Evolutionary conservation across 2,113 vertebrate genomes (phyloP).

Genomic region (Cottus gobio): DNA sequence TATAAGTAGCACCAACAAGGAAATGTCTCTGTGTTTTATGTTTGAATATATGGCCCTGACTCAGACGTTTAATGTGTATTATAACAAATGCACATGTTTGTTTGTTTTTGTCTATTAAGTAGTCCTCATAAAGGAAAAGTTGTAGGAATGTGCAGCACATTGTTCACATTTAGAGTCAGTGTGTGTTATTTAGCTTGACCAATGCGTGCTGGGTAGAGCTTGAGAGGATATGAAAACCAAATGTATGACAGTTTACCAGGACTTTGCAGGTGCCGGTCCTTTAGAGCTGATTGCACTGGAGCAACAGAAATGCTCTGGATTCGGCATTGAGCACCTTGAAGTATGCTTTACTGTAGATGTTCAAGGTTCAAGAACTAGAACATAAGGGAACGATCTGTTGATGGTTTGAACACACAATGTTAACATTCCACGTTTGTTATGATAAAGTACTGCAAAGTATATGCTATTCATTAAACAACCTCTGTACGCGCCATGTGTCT

Average conservation of each 20-base stretch:
- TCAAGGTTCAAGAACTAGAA: not conserved
- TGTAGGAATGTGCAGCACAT: not conserved
- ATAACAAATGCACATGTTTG: not conserved
- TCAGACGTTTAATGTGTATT: not conserved
- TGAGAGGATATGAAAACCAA: slow-evolving; percentile 59
- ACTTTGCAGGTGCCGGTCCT: not conserved
- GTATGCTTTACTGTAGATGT: not conserved
- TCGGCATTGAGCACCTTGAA: not conserved
- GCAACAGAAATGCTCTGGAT: no score
- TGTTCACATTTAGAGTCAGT: slow-evolving; percentile 18
- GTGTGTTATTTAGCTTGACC: slow-evolving; percentile 38
- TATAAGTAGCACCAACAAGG: not conserved
- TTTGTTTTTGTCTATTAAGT: not conserved
- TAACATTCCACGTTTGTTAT: slow-evolving; percentile 37
- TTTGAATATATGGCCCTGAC: not conserved
- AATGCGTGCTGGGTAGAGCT: slow-evolving; percentile 10
- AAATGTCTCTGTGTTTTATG: slow-evolving; percentile 1
- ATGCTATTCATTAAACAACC: slow-evolving; percentile 5
- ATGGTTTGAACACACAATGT: not conserved
- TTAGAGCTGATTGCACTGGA: not conserved
- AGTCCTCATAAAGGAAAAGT: not conserved
- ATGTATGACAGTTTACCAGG: slow-evolving; percentile 40
- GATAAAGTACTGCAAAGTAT: slow-evolving; percentile 30
- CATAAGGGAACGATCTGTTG: not conserved
- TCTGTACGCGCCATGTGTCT: slow-evolving; percentile 19